Conservation (phyloP, 2,888 invertebrate genomes). For the Lasius fuliginosus region DNA sequence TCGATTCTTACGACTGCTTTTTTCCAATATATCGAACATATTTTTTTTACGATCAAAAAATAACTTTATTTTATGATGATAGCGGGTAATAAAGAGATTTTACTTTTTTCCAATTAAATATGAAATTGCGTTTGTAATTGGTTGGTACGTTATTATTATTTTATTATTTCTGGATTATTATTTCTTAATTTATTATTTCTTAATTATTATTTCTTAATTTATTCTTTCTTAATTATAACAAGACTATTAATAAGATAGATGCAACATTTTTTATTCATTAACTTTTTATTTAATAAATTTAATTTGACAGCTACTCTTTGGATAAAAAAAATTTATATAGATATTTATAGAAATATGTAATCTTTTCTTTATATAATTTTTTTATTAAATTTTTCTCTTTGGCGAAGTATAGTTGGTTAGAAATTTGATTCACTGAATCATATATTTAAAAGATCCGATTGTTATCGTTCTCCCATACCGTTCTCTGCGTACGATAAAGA, state of each 20-base stretch:
- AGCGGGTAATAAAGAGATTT: slow-evolving; percentile 7
- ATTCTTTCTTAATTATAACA: slow-evolving; percentile 3
- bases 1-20: not conserved
- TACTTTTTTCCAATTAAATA: not conserved
- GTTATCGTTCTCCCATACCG: not conserved
- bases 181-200: too few relatives aligned
- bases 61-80: not conserved
- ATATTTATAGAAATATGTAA: slow-evolving; percentile 6
- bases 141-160: not conserved
- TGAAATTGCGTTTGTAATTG: not conserved
- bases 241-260: not conserved
- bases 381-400: slow-evolving; percentile 47
- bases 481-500: slow-evolving; percentile 68
- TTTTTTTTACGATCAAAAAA: not conserved
- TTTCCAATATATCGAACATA: not conserved
- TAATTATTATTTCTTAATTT: too few relatives aligned
- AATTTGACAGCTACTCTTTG: not conserved
- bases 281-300: slow-evolving; percentile 4
- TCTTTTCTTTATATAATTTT: not conserved
- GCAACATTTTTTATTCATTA: not conserved
- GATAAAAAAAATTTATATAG: not conserved
- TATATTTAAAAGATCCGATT: slow-evolving; percentile 14
- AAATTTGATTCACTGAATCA: not conserved
- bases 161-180: too few relatives aligned
- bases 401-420: not conserved